Evolutionary conservation across 2,113 vertebrate genomes (phyloP).

Genomic region (Seriola dumerili): DNA sequence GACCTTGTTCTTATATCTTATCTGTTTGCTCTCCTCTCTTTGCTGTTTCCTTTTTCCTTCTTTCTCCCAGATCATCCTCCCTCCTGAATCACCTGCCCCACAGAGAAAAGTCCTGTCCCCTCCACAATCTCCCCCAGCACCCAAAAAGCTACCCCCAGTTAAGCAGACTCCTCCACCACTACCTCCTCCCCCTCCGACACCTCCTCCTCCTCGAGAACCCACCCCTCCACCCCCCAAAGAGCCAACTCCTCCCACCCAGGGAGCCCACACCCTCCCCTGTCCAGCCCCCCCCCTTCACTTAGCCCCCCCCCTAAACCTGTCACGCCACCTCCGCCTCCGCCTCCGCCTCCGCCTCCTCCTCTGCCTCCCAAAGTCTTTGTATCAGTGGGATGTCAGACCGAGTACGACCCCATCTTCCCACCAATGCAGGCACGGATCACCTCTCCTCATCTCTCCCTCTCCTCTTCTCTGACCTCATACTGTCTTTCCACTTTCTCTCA

Average conservation of each 20-base stretch:
- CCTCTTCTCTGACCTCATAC: slow-evolving; percentile 16
- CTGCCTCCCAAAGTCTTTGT: slow-evolving; percentile 79
- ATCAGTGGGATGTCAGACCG: slow-evolving; percentile 93
- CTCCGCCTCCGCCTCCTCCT: slow-evolving; percentile 65
- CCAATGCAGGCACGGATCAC: slow-evolving; percentile 87
- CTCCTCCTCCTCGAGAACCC: slow-evolving; percentile 53
- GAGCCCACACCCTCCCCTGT: slow-evolving; percentile 68
- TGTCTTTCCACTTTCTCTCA: slow-evolving; percentile 36
- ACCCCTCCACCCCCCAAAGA: slow-evolving; percentile 54
- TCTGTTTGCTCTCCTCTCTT: slow-evolving; percentile 63
- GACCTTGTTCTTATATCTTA: slow-evolving; percentile 19
- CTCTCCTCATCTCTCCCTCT: slow-evolving; percentile 27
- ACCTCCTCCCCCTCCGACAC: slow-evolving; percentile 68
- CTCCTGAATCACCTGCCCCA: slow-evolving; percentile 88
- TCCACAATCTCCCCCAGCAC: slow-evolving; percentile 79
- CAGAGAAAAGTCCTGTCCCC: slow-evolving; percentile 87
- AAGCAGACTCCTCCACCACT: slow-evolving; percentile 73
- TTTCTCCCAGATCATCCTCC: slow-evolving; percentile 90
- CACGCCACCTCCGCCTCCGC: slow-evolving; percentile 66
- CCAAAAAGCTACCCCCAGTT: slow-evolving; percentile 71
- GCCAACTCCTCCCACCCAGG: slow-evolving; percentile 66
- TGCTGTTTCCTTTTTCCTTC: slow-evolving; percentile 50
- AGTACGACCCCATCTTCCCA: slow-evolving; percentile 87
- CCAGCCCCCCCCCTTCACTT: slow-evolving; percentile 61
- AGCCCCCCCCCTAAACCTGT: slow-evolving; percentile 73